Percentiles rank a stretch among this genome's conserved stretches.
These are phyloP conservation scores for Brachycybe producta DNA, from an alignment of 2,888 invertebrate species.

Conservation along the genomic window DNA sequence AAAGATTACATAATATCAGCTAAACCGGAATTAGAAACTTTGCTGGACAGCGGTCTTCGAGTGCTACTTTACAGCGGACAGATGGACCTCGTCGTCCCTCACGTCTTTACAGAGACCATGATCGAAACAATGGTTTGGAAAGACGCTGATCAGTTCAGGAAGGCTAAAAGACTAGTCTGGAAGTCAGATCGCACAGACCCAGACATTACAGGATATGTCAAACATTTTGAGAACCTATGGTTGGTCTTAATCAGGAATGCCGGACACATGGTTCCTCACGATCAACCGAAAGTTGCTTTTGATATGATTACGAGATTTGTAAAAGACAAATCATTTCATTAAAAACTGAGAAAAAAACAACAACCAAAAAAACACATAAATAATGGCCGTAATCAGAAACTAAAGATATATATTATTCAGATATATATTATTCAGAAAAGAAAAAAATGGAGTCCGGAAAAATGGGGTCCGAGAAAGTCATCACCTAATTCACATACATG, in stretches of 20 bases:
- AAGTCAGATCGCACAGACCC: conserved; percentile 30
- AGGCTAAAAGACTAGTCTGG: conserved; percentile 18
- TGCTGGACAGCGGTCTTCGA: conserved; percentile 42
- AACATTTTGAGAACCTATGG: conserved; percentile 53
- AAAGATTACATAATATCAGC: conserved; percentile 32
- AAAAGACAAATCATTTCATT: conserved; percentile 39
- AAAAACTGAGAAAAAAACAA: too few species aligned
- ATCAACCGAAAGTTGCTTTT: conserved; percentile 62
- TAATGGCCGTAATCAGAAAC: too few species aligned
- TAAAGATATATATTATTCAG: too few species aligned
- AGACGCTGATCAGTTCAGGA: not conserved
- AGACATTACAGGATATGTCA: conserved; percentile 57
- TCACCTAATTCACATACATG: too few species aligned
- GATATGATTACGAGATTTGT: conserved; percentile 58
- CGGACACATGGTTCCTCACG: conserved; percentile 68
- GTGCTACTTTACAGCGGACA: conserved; percentile 81
- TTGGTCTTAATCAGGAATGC: conserved; percentile 63
- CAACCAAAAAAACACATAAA: too few species aligned
- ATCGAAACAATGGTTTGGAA: conserved; percentile 28
- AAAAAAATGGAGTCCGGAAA: too few species aligned
- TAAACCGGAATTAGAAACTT: conserved; percentile 30
- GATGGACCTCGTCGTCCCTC: conserved; percentile 51
- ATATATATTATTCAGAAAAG: too few species aligned
- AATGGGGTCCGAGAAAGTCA: too few species aligned
- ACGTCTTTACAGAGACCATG: conserved; percentile 3